phyloP scores from a whole-genome alignment of 2,888 invertebrate species.

The Pediacus dermestoides region DNA sequence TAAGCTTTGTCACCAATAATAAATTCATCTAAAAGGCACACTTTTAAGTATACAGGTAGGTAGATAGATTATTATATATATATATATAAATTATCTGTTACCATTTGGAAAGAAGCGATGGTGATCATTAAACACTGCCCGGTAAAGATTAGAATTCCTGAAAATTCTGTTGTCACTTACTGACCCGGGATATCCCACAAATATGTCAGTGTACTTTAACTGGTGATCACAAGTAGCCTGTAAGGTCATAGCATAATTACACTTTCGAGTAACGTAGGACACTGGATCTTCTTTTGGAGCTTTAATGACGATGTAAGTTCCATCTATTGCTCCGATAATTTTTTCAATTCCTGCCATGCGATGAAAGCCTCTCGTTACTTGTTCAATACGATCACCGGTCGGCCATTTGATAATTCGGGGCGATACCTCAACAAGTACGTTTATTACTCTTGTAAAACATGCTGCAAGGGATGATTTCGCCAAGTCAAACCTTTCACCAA shows the following conservation, averaged over 20 bases:
- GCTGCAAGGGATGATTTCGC: too few relatives aligned
- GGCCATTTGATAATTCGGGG: too few relatives aligned
- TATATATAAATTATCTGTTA: too few relatives aligned
- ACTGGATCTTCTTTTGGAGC: constrained; percentile 25
- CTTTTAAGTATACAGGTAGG: too few relatives aligned
- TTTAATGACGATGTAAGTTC: constrained; percentile 29
- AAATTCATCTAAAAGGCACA: constrained; percentile 17
- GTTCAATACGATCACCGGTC: constrained; percentile 12
- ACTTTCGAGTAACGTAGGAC: constrained; percentile 27
- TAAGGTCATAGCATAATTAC: constrained; percentile 25
- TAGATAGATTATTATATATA: too few relatives aligned
- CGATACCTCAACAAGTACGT: too few relatives aligned
- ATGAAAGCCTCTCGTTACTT: constrained; percentile 18
- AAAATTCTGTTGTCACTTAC: constrained; percentile 29
- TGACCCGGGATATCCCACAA: constrained; percentile 30
- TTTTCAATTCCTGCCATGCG: constrained; percentile 16
- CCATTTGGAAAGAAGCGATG: too few relatives aligned
- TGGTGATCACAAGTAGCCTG: constrained; percentile 27
- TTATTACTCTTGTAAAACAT: too few relatives aligned
- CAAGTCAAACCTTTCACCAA: too few relatives aligned
- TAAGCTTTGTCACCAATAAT: constrained; percentile 33
- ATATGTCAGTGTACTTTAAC: constrained; percentile 24
- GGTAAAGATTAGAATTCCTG: constrained; percentile 28
- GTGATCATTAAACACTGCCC: constrained; percentile 7
- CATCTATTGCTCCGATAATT: constrained; percentile 28